Base-by-base conservation (phyloP, 2,113 vertebrate species). In the Girardinichthys multiradiatus region DNA sequence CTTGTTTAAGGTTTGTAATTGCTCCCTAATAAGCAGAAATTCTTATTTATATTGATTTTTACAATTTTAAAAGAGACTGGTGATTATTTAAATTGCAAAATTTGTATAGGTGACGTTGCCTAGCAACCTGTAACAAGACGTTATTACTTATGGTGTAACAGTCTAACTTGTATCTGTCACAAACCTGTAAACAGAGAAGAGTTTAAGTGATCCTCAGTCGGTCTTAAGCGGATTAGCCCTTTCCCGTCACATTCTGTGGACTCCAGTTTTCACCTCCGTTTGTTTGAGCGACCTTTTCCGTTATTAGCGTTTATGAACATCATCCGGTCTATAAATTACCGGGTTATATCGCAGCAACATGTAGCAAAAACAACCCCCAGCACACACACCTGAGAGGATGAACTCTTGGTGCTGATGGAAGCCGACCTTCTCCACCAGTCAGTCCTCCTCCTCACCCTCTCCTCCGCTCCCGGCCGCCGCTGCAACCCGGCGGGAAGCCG, bases 191-290 rank as follows among this genome's bases (percentile, higher is more conserved):
- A 65, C 54, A 57, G 3, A 63, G 19, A 54, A 33, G 9, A 54
- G 2, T 39, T 37, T 30, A 31, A 28, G 17, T 63, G 60, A 37
- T 79, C 67, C 78, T 63, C 45, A 15, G 37, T 63, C 65, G 24
- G 15, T 17, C n/a, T 57, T 76, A 89, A 89, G 80, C 89, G 79
- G 80, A 82, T 89, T 79, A 89, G 26, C 64, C 5, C 15, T 30
- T 26, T 28, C 29, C 15, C 12, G 31, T 70, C 69, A 30, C 57
- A 24, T 72, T 60, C 39, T 21, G 4, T 59, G 11, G 61, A 48
- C 76, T 78, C 72, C 76, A 67, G 68, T 0, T 21, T 19, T 30
- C 24, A 15, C 13, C 30, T 29, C 10, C 17, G 13, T 21, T 0
- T 0, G 4, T 54, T 28, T 13, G 1, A 29, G 8, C 35, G 62